A percentile compares a stretch with the other conserved stretches of the same genome.
Conservation (phyloP, 2,888 invertebrate genomes). For the Halictus quadricinctus region DNA sequence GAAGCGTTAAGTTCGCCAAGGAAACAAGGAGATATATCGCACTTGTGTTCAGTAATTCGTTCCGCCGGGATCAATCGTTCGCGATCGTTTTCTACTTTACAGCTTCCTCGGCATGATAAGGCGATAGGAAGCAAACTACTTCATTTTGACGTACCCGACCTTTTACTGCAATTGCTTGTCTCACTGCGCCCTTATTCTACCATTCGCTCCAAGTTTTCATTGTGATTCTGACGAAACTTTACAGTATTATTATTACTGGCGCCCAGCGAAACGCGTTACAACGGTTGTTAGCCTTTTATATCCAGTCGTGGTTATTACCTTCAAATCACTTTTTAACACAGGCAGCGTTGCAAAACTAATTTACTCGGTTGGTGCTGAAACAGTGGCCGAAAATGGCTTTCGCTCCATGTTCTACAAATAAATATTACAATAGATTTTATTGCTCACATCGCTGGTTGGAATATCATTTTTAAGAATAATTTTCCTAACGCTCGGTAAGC, state of each 20-base stretch:
- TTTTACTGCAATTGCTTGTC: constrained; percentile 18
- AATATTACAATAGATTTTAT: too few relatives aligned
- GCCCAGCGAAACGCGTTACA: not conserved
- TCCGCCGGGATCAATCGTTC: constrained; percentile 35
- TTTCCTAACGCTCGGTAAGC: too few relatives aligned
- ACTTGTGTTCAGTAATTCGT: constrained; percentile 25
- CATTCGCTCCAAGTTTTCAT: not conserved
- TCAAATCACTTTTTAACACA: not conserved
- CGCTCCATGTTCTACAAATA: too few relatives aligned
- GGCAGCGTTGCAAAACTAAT: too few relatives aligned
- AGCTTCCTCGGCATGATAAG: not conserved
- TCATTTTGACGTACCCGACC: not conserved
- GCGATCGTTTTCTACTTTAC: constrained; percentile 34
- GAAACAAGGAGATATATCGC: constrained; percentile 36
- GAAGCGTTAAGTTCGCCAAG: constrained; percentile 27
- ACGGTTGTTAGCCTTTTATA: too few relatives aligned
- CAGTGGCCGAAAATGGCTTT: too few relatives aligned
- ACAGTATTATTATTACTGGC: not conserved
- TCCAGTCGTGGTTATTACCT: not conserved
- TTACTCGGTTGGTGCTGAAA: too few relatives aligned
- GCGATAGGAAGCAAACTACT: not conserved
- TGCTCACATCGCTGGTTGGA: too few relatives aligned
- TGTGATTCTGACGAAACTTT: not conserved
- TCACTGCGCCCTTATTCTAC: not conserved
- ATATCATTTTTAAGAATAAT: too few relatives aligned